These are phyloP conservation scores for Campoletis raptor DNA, from an alignment of 2,888 invertebrate species.

Conservation along the genomic window DNA sequence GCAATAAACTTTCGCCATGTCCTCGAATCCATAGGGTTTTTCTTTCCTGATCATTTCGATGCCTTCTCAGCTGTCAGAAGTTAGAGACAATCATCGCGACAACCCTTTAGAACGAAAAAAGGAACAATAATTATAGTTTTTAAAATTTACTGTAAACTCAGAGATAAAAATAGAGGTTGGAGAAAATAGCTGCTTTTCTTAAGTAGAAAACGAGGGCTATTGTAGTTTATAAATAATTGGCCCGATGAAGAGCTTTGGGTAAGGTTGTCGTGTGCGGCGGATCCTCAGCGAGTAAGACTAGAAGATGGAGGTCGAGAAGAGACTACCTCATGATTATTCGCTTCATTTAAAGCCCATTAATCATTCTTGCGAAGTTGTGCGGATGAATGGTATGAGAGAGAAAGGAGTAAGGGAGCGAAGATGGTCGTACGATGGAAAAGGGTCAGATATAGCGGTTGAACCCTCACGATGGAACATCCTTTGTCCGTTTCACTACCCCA, in stretches of 20 bases:
- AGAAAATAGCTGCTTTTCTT: not conserved
- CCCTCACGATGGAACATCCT: constrained; percentile 66
- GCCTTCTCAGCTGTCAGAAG: not conserved
- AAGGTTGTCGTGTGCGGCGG: constrained; percentile 12
- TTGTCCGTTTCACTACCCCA: constrained; percentile 68
- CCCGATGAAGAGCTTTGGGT: not conserved
- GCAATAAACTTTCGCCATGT: not conserved
- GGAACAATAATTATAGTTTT: not conserved
- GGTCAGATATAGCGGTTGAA: constrained; percentile 62
- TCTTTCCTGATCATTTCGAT: too few relatives aligned
- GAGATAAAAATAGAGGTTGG: not conserved
- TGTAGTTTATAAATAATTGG: constrained; percentile 31
- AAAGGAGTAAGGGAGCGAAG: constrained; percentile 7
- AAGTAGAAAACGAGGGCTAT: not conserved
- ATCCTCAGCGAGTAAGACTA: constrained; percentile 14
- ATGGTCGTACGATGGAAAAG: constrained; percentile 29
- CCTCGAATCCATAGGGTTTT: too few relatives aligned
- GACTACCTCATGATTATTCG: constrained; percentile 72
- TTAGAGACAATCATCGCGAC: too few relatives aligned
- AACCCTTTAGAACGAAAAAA: not conserved
- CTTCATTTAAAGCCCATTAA: constrained; percentile 76
- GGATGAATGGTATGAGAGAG: constrained; percentile 32
- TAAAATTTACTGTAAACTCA: not conserved
- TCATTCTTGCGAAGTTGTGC: constrained; percentile 67
- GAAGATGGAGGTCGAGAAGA: not conserved